These are phyloP conservation scores for Drosophila tani DNA, from an alignment of 1,140 invertebrate species.

Conservation along the genomic window DNA sequence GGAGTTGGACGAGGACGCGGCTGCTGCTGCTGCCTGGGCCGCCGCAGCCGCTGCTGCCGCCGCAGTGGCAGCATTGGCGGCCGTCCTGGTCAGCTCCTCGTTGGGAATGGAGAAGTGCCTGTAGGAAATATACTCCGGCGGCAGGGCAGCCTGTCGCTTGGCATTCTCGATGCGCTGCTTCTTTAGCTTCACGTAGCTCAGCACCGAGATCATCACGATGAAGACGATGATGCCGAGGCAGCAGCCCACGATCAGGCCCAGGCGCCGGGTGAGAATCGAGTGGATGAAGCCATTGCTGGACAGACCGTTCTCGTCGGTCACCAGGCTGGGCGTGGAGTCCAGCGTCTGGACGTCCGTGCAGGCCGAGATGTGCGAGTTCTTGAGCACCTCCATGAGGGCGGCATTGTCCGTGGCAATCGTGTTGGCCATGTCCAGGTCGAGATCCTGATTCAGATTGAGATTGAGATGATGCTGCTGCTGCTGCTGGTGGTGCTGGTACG, in stretches of 20 bases:
- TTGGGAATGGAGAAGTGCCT: slow-evolving; percentile 88
- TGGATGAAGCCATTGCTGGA: slow-evolving; percentile 88
- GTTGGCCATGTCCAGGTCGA: slow-evolving; percentile 55
- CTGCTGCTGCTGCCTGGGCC: background rate
- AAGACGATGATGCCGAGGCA: slow-evolving; percentile 94
- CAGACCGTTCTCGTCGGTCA: slow-evolving; percentile 88
- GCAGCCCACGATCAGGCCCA: slow-evolving; percentile 93
- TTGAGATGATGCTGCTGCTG: slow-evolving; percentile 35
- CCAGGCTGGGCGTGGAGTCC: slow-evolving; percentile 88
- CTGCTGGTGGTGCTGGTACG: slow-evolving; percentile 56
- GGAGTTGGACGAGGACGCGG: background rate
- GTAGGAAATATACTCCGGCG: slow-evolving; percentile 91
- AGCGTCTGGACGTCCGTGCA: slow-evolving; percentile 92
- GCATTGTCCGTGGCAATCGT: slow-evolving; percentile 83
- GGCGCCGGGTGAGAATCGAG: slow-evolving; percentile 90
- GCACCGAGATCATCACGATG: slow-evolving; percentile 91
- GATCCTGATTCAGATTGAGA: slow-evolving; percentile 36
- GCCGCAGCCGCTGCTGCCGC: slow-evolving; percentile 37
- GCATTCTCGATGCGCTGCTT: slow-evolving; percentile 90
- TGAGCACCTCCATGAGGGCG: slow-evolving; percentile 87
- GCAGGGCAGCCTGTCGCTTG: slow-evolving; percentile 88
- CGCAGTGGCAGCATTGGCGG: slow-evolving; percentile 35
- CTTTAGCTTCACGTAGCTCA: slow-evolving; percentile 94
- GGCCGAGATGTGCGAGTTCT: slow-evolving; percentile 90
- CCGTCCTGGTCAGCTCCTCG: slow-evolving; percentile 74